A percentile compares a stretch with the other conserved stretches of the same genome.
These are phyloP conservation scores for Fissipunctia ypsillon DNA, from an alignment of 2,888 invertebrate species.

Conservation along the genomic window DNA sequence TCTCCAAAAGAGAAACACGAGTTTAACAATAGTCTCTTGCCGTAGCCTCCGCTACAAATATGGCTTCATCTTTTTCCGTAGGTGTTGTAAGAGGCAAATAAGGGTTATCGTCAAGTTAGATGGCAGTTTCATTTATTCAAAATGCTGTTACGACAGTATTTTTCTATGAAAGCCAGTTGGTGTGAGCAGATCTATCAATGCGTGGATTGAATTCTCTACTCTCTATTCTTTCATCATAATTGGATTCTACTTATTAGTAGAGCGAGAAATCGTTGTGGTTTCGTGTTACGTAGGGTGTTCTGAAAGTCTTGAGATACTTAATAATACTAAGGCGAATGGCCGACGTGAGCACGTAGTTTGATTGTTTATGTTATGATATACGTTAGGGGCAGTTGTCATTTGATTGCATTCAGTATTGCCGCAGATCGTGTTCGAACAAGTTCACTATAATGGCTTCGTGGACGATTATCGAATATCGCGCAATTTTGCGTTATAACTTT, in stretches of 20 bases:
- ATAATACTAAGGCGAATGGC: too few species aligned
- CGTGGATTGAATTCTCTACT: constrained; percentile 15
- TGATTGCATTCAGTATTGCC: too few species aligned
- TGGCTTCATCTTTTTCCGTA: constrained; percentile 48
- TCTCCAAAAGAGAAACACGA: constrained; percentile 64
- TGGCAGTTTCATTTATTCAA: constrained; percentile 27
- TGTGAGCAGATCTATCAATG: constrained; percentile 15
- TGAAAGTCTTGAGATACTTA: too few species aligned
- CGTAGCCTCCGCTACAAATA: constrained; percentile 36
- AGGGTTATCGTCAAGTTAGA: constrained; percentile 31
- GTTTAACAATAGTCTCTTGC: constrained; percentile 57
- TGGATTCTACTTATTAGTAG: constrained; percentile 18
- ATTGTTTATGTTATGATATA: too few species aligned
- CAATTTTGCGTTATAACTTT: too few species aligned
- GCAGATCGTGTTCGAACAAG: too few species aligned
- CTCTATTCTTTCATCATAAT: constrained; percentile 32
- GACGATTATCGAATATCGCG: too few species aligned
- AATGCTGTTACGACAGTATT: constrained; percentile 32
- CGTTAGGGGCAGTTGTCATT: too few species aligned
- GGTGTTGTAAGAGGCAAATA: constrained; percentile 42
- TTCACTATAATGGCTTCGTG: too few species aligned
- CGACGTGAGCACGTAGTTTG: too few species aligned
- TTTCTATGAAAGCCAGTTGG: constrained; percentile 13
- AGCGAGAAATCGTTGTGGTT: constrained; percentile 21
- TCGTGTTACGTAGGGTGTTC: too few species aligned